Base-by-base conservation (phyloP, 2,888 invertebrate species). In the Euphydryas editha region DNA sequence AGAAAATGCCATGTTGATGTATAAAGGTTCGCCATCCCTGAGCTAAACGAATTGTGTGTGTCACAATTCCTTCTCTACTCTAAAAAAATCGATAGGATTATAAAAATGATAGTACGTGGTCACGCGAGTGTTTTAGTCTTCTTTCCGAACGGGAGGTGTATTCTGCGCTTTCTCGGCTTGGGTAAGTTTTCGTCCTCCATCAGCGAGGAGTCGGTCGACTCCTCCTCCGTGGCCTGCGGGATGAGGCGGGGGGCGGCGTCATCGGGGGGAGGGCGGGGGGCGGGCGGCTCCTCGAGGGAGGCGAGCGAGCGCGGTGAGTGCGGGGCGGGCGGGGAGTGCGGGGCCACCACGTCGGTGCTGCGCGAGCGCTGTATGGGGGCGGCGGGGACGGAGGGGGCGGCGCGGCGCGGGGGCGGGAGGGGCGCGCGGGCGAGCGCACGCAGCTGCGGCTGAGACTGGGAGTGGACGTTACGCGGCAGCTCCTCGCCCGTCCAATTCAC, bases 121-220 rank as follows among this genome's bases (percentile, higher is more conserved):
- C 92, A 92, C 90, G 92, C 92, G 59, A 90, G 88, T 6, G 93
- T 87, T 78, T 95, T 95, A 55, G 91, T 84, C 76, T 94, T 95
- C 80, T 94, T 94, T 0, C 93, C 86, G 79, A 95, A 95, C 0
- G 94, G 94, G 68, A 95, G 94, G 74, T 95, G 93, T 62, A 95
- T 93, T 77, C 95, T 94, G 54, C 95, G 91, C 71, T 94, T 93
- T 69, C 95, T 92, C 44, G 94, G 94, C 67, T 90, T 92, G 0
- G 91, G 86, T 0, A 84, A 56, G 0, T 84, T 82, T 63, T 94
- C 95, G 78, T 95, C 95, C 65, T 95, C 95, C 78, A 95, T 90
- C 6, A 95, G 89, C 0, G 96, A 95, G 0, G 95, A 96, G 79
- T 95, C 95, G 0, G 95, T 96, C 1, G 95, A 95, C 67, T 96